Base-by-base conservation (phyloP, 1,140 invertebrate species). In the Drosophila melanica region DNA sequence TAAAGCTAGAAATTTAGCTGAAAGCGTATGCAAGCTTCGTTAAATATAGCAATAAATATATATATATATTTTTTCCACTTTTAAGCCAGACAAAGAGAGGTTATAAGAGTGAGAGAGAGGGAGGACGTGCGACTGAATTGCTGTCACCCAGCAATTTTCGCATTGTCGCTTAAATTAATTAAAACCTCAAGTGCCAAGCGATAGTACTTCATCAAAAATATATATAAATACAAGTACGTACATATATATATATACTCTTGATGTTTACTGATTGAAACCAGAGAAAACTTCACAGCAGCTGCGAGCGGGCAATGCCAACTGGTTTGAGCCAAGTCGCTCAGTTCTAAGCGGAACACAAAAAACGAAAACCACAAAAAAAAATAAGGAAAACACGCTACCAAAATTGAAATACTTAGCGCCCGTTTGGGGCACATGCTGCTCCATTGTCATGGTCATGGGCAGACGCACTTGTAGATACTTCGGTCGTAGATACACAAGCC, bases 241-340 rank as follows among this genome's bases (percentile, higher is more conserved):
- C 12, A 7, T 30, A 23, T 30, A 27, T 45, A 44, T 33, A n/a
- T 33, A 9, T n/a, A 33, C 33, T 41, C 42, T 55, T 70, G 44
- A 45, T 59, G 48, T 78, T 47, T 50, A 48, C 57, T 62, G 53
- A 79, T 66, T 75, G 63, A 85, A 85, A 70, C 77, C 50, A 66
- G 51, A 54, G 58, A 50, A 67, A 86, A 72, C 65, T 71, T 69
- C 70, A 59, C 51, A 72, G 16, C 58, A 79, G 63, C 80, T 73
- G 72, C 72, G 62, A 55, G 72, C 73, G 63, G 60, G 53, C 75
- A 64, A 70, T 67, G 54, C 41, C 55, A 86, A 80, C 77, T 77
- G 81, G 60, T 76, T 85, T 75, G 11, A 55, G 76, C 41, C 35
- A 69, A 71, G 67, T 80, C 58, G 10, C 48, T 33, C 4, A 51